phyloP scores from a whole-genome alignment of 2,113 vertebrate genomes.

The Micromys minutus region DNA sequence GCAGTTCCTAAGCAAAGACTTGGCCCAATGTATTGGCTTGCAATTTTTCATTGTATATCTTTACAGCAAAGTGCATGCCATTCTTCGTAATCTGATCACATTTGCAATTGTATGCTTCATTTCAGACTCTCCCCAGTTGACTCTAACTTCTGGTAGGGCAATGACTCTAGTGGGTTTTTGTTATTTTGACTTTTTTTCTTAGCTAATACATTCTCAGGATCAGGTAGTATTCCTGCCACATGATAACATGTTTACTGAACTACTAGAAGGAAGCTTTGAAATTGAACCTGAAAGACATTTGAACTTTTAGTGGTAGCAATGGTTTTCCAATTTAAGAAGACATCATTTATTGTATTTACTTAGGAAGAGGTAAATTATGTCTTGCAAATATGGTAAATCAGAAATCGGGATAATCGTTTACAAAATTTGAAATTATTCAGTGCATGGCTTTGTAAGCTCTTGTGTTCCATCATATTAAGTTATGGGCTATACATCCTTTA shows the following conservation, averaged over 20 bases:
- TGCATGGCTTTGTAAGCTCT: neutral
- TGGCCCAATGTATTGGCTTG: accelerated
- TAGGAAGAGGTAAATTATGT: neutral
- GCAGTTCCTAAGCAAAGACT: neutral
- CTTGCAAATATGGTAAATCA: neutral
- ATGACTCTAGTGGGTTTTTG: neutral
- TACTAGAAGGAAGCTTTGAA: neutral
- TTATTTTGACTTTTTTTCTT: neutral
- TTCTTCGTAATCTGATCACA: neutral
- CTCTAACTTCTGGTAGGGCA: neutral
- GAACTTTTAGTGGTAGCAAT: neutral
- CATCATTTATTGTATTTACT: neutral
- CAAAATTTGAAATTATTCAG: neutral
- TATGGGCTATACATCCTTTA: neutral
- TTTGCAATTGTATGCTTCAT: neutral
- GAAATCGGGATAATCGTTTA: neutral
- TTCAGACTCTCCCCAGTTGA: neutral
- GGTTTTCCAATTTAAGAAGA: neutral
- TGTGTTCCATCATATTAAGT: neutral
- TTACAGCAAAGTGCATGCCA: accelerated
- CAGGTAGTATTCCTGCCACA: neutral
- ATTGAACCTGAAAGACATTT: neutral
- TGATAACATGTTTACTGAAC: neutral
- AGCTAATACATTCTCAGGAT: neutral
- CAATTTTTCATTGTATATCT: accelerated